These are phyloP conservation scores for Notocelia uddmanniana DNA, from an alignment of 2,888 invertebrate species.

Conservation along the genomic window DNA sequence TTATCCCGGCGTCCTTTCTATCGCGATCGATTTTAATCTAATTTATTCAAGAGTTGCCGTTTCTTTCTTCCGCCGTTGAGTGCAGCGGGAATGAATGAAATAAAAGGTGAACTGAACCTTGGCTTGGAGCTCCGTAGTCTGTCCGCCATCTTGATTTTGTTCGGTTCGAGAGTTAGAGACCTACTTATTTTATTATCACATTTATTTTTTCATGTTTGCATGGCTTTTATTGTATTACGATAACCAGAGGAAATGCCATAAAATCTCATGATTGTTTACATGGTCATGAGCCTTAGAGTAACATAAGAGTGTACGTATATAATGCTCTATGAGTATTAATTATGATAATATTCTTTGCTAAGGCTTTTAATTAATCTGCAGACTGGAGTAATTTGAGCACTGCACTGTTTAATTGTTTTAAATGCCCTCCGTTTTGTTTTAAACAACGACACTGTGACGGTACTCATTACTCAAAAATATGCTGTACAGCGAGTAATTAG, in stretches of 20 bases:
- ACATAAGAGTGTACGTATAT: too few relatives aligned
- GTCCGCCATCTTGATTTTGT: slow-evolving; percentile 51
- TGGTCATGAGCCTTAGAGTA: too few relatives aligned
- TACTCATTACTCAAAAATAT: too few relatives aligned
- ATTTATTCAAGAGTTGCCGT: slow-evolving; percentile 3
- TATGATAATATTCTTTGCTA: too few relatives aligned
- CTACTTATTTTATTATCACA: slow-evolving; percentile 25
- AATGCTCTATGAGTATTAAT: slow-evolving; percentile 2
- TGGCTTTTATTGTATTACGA: not conserved
- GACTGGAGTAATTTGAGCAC: too few relatives aligned
- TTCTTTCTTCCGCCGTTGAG: slow-evolving; percentile 46
- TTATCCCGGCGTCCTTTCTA: slow-evolving; percentile 21
- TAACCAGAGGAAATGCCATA: not conserved
- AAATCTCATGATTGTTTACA: not conserved
- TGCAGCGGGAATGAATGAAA: slow-evolving; percentile 24
- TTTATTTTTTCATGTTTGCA: slow-evolving; percentile 26
- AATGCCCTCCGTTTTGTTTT: too few relatives aligned
- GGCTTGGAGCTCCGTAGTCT: slow-evolving; percentile 43
- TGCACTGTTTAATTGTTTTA: too few relatives aligned
- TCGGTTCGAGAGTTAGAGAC: too few relatives aligned
- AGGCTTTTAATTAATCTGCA: too few relatives aligned
- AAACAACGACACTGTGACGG: too few relatives aligned
- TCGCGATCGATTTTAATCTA: slow-evolving; percentile 5
- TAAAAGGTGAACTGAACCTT: slow-evolving; percentile 46
- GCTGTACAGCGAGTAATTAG: too few relatives aligned